Evolutionary conservation across 2,888 invertebrate species (phyloP).

Genomic region (Fragum sueziense): DNA sequence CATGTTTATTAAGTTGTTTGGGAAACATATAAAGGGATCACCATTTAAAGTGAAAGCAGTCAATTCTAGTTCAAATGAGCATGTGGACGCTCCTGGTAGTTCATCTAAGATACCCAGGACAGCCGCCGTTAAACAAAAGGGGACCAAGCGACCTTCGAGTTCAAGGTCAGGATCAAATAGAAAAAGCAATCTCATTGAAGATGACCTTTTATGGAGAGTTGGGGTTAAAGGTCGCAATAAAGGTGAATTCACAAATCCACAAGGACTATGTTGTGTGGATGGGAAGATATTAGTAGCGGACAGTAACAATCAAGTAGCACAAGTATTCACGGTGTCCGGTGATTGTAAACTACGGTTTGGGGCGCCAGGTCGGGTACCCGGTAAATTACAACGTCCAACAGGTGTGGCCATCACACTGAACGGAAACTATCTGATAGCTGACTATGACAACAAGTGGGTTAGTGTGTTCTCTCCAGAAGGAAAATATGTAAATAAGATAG

Average conservation of each 20-base stretch:
- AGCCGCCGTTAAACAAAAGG: slow-evolving; percentile 81
- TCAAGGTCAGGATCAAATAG: slow-evolving; percentile 82
- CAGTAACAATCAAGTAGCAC: slow-evolving; percentile 84
- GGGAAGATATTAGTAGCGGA: slow-evolving; percentile 83
- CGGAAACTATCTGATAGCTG: slow-evolving; percentile 84
- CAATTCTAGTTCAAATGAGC: slow-evolving; percentile 71
- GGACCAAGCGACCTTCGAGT: slow-evolving; percentile 81
- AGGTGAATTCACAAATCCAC: slow-evolving; percentile 85
- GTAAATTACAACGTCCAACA: slow-evolving; percentile 84
- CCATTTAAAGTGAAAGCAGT: slow-evolving; percentile 82
- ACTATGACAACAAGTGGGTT: slow-evolving; percentile 85
- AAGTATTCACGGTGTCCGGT: slow-evolving; percentile 81
- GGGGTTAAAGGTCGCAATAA: slow-evolving; percentile 83
- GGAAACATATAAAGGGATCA: slow-evolving; percentile 82
- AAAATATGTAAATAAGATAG: slow-evolving; percentile 83
- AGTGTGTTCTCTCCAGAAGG: slow-evolving; percentile 83
- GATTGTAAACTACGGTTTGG: slow-evolving; percentile 83
- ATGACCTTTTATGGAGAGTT: slow-evolving; percentile 83
- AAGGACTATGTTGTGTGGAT: slow-evolving; percentile 83
- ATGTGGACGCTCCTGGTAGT: slow-evolving; percentile 72
- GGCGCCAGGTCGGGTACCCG: slow-evolving; percentile 83
- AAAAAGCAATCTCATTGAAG: slow-evolving; percentile 82
- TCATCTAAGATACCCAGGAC: slow-evolving; percentile 80
- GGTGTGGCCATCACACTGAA: slow-evolving; percentile 83
- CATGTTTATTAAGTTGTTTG: slow-evolving; percentile 81